Conservation (phyloP, 2,113 vertebrate species). For the Desmodus rotundus region DNA sequence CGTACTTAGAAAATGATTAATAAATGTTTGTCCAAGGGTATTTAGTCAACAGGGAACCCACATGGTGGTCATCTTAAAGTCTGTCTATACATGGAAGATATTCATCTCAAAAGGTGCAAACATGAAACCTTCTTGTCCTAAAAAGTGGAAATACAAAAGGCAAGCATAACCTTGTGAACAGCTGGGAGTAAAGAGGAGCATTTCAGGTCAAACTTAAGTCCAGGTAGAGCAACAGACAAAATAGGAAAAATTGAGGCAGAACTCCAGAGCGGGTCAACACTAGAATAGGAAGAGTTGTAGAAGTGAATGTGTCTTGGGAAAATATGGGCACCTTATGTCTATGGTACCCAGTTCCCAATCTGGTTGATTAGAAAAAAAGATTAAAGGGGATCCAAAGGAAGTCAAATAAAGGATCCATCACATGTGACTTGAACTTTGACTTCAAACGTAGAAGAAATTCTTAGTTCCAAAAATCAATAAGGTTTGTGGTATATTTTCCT, state of each 20-base stretch:
- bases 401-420: background rate
- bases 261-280: background rate
- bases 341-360: background rate
- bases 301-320: background rate
- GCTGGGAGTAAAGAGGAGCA: background rate
- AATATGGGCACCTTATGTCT: background rate
- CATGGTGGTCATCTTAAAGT: background rate
- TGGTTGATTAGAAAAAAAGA: background rate
- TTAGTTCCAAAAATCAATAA: background rate
- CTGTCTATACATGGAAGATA: background rate
- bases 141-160: background rate
- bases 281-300: background rate
- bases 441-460: background rate
- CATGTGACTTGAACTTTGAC: background rate
- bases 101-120: background rate
- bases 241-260: background rate
- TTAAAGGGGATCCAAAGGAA: background rate
- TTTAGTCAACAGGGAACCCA: background rate
- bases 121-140: background rate
- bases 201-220: background rate
- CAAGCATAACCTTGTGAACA: background rate
- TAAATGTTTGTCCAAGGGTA: background rate
- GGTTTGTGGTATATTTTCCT: background rate
- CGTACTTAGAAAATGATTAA: background rate
- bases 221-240: background rate